Percentiles rank a stretch among this genome's conserved stretches.
Conservation (phyloP, 1,140 invertebrate genomes). For the Ceratosolen solmsi region DNA sequence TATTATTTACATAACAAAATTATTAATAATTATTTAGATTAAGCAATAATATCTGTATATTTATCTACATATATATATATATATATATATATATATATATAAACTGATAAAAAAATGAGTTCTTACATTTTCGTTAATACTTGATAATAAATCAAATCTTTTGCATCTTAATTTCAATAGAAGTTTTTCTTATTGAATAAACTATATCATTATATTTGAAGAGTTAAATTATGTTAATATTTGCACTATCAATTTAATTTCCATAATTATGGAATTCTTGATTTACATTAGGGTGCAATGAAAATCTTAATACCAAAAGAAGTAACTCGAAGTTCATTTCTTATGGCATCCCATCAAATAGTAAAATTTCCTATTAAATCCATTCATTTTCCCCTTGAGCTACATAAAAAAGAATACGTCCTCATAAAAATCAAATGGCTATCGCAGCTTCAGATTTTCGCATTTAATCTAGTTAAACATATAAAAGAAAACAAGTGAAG, state of each 20-base stretch:
- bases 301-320: slow-evolving; percentile 31
- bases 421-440: slow-evolving; percentile 34
- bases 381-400: slow-evolving; percentile 21
- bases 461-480: background rate
- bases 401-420: slow-evolving; percentile 24
- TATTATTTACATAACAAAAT: too few species aligned
- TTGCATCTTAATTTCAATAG: too few species aligned
- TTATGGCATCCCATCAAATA: slow-evolving; percentile 27
- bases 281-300: slow-evolving; percentile 18
- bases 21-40: too few species aligned
- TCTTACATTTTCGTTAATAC: too few species aligned
- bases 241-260: slow-evolving; percentile 17
- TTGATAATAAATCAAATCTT: too few species aligned
- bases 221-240: slow-evolving; percentile 4
- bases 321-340: slow-evolving; percentile 12
- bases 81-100: too few species aligned
- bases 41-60: too few species aligned
- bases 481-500: background rate
- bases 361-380: slow-evolving; percentile 36
- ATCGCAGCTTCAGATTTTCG: background rate
- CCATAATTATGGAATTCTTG: slow-evolving; percentile 11
- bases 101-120: too few species aligned
- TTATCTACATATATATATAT: too few species aligned
- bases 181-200: background rate
- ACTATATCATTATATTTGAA: background rate